These are phyloP conservation scores for Adoxophyes honmai DNA, from an alignment of 1,140 invertebrate genomes.

Conservation along the genomic window DNA sequence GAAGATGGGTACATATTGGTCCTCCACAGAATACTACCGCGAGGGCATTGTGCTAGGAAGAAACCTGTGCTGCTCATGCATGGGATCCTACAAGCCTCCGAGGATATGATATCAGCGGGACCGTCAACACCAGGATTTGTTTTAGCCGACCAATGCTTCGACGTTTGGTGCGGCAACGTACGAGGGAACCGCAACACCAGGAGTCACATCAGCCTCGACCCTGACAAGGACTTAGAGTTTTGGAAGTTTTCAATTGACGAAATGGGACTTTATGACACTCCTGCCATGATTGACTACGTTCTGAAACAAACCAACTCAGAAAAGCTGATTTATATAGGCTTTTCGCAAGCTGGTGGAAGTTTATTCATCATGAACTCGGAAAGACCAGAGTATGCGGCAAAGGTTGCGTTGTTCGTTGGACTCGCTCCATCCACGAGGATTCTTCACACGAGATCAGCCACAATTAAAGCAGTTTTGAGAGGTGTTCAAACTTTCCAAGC, in stretches of 20 bases:
- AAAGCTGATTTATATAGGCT: conserved; percentile 78
- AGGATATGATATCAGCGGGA: conserved; percentile 81
- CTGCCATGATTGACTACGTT: conserved; percentile 84
- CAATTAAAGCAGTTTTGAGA: conserved; percentile 22
- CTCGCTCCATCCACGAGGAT: conserved; percentile 45
- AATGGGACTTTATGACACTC: conserved; percentile 84
- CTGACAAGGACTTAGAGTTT: conserved; percentile 73
- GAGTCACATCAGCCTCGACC: conserved; percentile 72
- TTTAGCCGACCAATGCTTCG: conserved; percentile 84
- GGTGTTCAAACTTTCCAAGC: conserved; percentile 25
- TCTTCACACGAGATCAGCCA: conserved; percentile 36
- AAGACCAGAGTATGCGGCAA: too few relatives aligned
- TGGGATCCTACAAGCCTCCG: conserved; percentile 82
- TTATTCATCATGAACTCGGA: conserved; percentile 56
- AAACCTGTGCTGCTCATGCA: conserved; percentile 73
- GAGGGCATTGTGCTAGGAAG: not conserved
- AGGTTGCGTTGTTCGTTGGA: conserved; percentile 42
- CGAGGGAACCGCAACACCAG: conserved; percentile 82
- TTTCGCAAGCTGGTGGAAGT: conserved; percentile 79
- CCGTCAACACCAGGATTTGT: conserved; percentile 81
- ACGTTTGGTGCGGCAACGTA: conserved; percentile 87
- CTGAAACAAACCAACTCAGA: conserved; percentile 66
- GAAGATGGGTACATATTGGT: not conserved
- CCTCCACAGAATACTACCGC: not conserved
- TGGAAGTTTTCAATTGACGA: conserved; percentile 81